Evolutionary conservation across 2,113 vertebrate genomes (phyloP).

Genomic region (Menura novaehollandiae): DNA sequence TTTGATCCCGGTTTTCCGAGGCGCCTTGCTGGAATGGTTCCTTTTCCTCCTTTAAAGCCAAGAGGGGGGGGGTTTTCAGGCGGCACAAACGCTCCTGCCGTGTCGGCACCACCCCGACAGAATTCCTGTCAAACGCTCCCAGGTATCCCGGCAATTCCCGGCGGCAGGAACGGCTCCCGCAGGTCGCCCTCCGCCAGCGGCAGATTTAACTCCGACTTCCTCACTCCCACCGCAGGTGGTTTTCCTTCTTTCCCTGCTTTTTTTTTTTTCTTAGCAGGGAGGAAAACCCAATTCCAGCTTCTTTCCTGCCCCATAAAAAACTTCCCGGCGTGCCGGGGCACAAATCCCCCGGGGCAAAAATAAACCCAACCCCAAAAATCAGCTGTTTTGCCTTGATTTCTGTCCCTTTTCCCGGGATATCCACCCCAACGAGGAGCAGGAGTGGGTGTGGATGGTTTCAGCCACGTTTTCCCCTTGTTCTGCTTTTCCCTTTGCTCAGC

Average conservation of each 20-base stretch:
- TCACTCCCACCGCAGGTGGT: neutral
- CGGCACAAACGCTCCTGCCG: accelerated
- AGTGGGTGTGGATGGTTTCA: accelerated
- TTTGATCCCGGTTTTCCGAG: neutral
- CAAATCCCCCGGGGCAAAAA: neutral
- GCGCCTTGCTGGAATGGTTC: neutral
- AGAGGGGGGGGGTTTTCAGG: neutral
- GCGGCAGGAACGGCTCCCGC: accelerated
- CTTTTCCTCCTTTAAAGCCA: neutral
- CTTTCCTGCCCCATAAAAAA: neutral
- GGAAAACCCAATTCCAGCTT: neutral
- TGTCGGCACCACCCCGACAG: accelerated
- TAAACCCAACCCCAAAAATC: neutral
- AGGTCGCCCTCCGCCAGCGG: neutral
- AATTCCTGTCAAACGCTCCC: neutral
- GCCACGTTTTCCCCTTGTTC: neutral
- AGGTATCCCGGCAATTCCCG: neutral
- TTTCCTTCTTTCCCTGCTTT: neutral
- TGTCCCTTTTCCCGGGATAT: neutral
- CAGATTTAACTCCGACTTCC: neutral
- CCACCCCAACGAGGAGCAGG: neutral
- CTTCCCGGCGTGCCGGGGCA: accelerated
- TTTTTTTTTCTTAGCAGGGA: neutral
- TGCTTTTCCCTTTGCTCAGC: accelerated
- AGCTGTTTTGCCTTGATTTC: neutral